Conservation (phyloP, 2,113 vertebrate species). For the Notechis scutatus region DNA sequence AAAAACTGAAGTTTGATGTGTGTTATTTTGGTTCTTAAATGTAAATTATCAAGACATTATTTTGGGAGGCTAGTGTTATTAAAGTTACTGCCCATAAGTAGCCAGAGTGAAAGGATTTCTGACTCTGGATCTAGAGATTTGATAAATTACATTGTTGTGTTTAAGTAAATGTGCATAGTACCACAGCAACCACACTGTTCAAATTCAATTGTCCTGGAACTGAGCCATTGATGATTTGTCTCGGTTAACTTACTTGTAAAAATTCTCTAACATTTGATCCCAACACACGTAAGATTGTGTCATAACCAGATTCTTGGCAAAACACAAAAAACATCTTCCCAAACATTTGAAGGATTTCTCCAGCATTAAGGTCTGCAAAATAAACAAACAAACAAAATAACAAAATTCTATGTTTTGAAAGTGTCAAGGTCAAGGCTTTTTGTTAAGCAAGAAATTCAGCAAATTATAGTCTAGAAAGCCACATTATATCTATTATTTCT, state of each 20-base stretch:
- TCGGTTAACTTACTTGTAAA: conserved; percentile 82
- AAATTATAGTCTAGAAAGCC: not conserved
- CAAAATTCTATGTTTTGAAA: not conserved
- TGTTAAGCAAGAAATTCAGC: not conserved
- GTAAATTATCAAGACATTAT: not conserved
- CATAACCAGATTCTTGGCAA: conserved; percentile 98
- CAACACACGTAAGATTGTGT: conserved; percentile 93
- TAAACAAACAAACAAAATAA: conserved; percentile 43
- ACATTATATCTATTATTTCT: not conserved
- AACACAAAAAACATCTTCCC: conserved; percentile 99
- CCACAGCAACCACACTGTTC: not conserved
- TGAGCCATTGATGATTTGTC: not conserved
- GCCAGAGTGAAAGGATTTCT: not conserved
- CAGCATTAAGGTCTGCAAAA: conserved; percentile 88
- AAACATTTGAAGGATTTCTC: conserved; percentile 97
- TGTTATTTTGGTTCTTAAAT: not conserved
- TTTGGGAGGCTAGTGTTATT: not conserved
- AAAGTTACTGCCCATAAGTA: not conserved
- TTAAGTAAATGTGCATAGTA: not conserved
- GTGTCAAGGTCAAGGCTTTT: not conserved
- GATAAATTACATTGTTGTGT: not conserved
- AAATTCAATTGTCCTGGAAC: not conserved
- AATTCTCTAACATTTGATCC: conserved; percentile 98
- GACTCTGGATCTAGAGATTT: not conserved
- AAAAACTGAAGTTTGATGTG: not conserved